phyloP scores from a whole-genome alignment of 2,113 vertebrate species.

The Myxocyprinus asiaticus region DNA sequence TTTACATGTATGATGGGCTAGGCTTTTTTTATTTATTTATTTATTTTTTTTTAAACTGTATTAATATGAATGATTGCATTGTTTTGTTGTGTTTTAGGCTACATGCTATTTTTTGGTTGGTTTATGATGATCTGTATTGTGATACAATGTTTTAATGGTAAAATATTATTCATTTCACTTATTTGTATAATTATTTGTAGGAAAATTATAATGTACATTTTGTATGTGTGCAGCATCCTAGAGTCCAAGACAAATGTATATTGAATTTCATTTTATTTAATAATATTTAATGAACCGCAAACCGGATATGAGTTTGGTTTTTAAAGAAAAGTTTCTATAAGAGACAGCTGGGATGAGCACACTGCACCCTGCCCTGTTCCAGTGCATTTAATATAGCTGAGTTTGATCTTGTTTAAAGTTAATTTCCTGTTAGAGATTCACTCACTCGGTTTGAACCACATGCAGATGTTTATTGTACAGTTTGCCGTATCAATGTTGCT shows the following conservation, averaged over 20 bases:
- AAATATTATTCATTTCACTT: no score
- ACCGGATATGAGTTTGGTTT: conserved; percentile 3
- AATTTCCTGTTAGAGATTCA: conserved; percentile 31
- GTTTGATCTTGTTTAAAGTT: conserved; percentile 27
- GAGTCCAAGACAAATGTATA: not conserved
- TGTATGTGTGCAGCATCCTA: no score
- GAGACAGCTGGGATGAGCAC: not conserved
- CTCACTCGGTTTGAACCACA: not conserved
- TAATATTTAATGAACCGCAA: not conserved
- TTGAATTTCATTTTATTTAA: not conserved
- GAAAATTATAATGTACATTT: no score
- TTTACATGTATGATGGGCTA: no score
- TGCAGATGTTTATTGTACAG: not conserved
- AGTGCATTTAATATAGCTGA: conserved; percentile 22
- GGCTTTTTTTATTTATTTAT: no score
- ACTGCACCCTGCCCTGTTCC: conserved; percentile 5
- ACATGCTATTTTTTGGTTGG: not conserved
- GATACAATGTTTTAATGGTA: no score
- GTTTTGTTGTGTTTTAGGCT: not conserved
- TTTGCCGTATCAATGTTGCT: not conserved
- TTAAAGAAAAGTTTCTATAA: conserved; percentile 15
- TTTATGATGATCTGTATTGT: not conserved
- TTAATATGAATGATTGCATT: no score
- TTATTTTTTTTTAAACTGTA: no score
- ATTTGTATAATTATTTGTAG: no score